These are phyloP conservation scores for Panulirus ornatus DNA, from an alignment of 1,140 invertebrate species.

Conservation along the genomic window DNA sequence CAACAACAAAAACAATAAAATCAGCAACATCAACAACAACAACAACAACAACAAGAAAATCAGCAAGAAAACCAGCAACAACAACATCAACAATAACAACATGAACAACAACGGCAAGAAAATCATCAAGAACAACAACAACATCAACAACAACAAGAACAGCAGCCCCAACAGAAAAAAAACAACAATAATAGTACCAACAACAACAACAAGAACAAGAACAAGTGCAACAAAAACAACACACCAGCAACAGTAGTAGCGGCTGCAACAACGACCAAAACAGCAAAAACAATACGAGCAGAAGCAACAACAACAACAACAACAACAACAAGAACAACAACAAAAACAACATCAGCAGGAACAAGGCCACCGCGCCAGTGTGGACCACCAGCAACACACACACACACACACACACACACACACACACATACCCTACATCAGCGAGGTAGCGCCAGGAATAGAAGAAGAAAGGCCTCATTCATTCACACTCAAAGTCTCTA, in stretches of 20 bases:
- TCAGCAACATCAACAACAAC: neutral
- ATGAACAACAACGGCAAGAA: neutral
- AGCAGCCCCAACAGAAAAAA: neutral
- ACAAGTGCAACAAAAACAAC: neutral
- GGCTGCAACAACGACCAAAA: neutral
- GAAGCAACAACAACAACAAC: neutral
- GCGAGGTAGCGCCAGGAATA: too few species aligned
- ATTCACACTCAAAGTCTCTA: too few species aligned
- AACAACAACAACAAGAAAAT: neutral
- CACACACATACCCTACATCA: neutral
- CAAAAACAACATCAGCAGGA: neutral
- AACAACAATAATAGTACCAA: neutral
- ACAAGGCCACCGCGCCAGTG: neutral
- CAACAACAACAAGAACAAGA: neutral
- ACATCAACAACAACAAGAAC: neutral
- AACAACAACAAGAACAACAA: neutral
- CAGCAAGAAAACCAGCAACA: neutral
- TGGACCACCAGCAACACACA: too few species aligned
- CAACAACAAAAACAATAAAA: too few species aligned
- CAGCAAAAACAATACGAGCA: neutral
- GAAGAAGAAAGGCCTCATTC: too few species aligned
- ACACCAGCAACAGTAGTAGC: neutral
- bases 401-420: slow-evolving; percentile 4
- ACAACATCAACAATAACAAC: neutral
- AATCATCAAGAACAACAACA: neutral